These are phyloP conservation scores for Ips nitidus DNA, from an alignment of 1,140 invertebrate species.

Conservation along the genomic window DNA sequence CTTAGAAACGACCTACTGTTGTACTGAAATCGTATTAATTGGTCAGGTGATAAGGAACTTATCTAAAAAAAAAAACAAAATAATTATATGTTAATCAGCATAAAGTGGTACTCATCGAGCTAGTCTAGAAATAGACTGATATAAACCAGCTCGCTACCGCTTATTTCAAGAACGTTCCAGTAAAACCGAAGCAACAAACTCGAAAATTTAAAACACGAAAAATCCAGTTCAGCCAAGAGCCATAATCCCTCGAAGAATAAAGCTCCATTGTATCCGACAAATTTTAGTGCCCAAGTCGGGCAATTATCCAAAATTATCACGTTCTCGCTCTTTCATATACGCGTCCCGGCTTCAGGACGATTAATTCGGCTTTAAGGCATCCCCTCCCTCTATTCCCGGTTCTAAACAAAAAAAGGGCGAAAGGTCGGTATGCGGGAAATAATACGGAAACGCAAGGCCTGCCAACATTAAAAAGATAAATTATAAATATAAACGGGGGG, in stretches of 20 bases:
- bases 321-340: conserved; percentile 1
- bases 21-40: too few relatives aligned
- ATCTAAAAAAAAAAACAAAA: too few relatives aligned
- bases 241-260: neutral
- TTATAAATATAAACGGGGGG: conserved; percentile 7
- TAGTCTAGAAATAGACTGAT: too few relatives aligned
- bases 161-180: too few relatives aligned
- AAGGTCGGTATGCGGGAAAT: conserved; percentile 2
- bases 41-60: too few relatives aligned
- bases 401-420: neutral
- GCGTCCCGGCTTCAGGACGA: neutral
- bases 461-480: conserved; percentile 5
- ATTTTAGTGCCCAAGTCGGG: neutral
- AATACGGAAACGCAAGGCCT: conserved; percentile 1
- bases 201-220: too few relatives aligned
- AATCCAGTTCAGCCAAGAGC: neutral
- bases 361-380: conserved; percentile 4
- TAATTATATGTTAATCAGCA: too few relatives aligned
- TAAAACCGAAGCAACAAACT: too few relatives aligned
- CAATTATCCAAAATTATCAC: conserved; percentile 13
- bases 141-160: too few relatives aligned
- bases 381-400: too few relatives aligned
- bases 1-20: too few relatives aligned
- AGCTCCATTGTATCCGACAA: neutral
- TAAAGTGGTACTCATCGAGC: too few relatives aligned